Percentiles rank a stretch among this genome's conserved stretches.
These are phyloP conservation scores for Calypte anna DNA, from an alignment of 2,113 vertebrate genomes.

Conservation along the genomic window DNA sequence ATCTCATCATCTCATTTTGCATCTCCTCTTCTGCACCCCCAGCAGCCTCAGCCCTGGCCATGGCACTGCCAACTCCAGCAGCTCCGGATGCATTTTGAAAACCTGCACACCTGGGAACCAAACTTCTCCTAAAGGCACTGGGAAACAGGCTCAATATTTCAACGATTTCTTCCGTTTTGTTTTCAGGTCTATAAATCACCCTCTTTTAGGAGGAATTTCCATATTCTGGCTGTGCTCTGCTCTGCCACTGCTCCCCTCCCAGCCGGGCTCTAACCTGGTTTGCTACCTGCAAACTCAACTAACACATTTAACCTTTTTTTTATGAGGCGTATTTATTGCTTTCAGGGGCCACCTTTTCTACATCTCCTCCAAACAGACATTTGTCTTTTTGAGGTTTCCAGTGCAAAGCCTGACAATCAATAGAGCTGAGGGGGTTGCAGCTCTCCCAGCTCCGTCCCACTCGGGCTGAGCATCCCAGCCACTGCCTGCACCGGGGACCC, in stretches of 20 bases:
- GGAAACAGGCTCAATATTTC: not conserved
- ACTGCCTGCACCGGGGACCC: not conserved
- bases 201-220: conserved; percentile 25
- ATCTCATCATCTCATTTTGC: not conserved
- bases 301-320: conserved; percentile 34
- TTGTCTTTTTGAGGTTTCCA: not conserved
- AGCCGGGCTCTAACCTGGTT: not conserved
- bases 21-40: not conserved
- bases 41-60: not conserved
- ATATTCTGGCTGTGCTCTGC: not conserved
- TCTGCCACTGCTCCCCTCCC: not conserved
- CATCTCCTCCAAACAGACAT: conserved; percentile 6
- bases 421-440: not conserved
- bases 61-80: not conserved
- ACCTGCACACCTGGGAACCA: not conserved
- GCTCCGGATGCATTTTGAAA: not conserved
- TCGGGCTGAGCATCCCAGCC: not conserved
- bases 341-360: not conserved
- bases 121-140: not conserved
- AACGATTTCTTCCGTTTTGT: not conserved
- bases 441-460: not conserved
- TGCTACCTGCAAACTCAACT: not conserved
- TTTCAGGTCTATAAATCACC: conserved; percentile 22
- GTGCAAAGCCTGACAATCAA: not conserved
- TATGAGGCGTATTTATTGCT: conserved; percentile 17